Evolutionary conservation across 2,888 invertebrate species (phyloP).

Genomic region (Ferdinandea cuprea): DNA sequence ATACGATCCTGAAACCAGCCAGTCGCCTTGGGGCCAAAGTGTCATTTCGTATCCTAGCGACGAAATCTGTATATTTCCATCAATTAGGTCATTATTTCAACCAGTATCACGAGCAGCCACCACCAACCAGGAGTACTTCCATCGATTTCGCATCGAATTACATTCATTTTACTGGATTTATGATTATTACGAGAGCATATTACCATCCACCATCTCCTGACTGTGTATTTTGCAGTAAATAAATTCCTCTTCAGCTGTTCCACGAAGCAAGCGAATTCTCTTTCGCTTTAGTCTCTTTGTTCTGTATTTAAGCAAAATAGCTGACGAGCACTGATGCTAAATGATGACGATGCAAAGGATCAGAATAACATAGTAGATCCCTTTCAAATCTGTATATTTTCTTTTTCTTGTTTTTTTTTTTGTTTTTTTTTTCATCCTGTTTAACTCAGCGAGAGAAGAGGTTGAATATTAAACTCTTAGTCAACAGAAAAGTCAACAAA

Average conservation of each 20-base stretch:
- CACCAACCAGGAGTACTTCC: not conserved
- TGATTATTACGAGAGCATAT: constrained; percentile 26
- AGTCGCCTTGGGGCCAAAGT: constrained; percentile 23
- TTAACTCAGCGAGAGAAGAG: constrained; percentile 28
- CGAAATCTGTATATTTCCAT: constrained; percentile 23
- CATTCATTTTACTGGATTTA: constrained; percentile 48
- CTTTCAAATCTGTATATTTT: constrained; percentile 56
- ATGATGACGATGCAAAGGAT: constrained; percentile 65
- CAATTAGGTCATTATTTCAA: constrained; percentile 52
- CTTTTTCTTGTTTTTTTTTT: constrained; percentile 5
- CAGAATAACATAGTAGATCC: constrained; percentile 30
- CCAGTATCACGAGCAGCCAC: not conserved
- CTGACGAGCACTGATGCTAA: constrained; percentile 57
- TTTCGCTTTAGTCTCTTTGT: not conserved
- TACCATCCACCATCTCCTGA: too few relatives aligned
- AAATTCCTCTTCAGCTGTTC: constrained; percentile 17
- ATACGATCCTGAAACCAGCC: constrained; percentile 38
- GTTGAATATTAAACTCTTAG: constrained; percentile 70
- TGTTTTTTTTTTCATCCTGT: constrained; percentile 5
- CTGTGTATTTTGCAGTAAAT: constrained; percentile 43
- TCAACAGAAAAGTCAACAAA: constrained; percentile 74
- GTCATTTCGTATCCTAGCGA: constrained; percentile 33
- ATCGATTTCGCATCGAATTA: constrained; percentile 50
- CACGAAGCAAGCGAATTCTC: too few relatives aligned
- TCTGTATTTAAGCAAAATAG: constrained; percentile 41